These are phyloP conservation scores for Pelobates fuscus DNA, from an alignment of 2,113 vertebrate genomes.

Conservation along the genomic window DNA sequence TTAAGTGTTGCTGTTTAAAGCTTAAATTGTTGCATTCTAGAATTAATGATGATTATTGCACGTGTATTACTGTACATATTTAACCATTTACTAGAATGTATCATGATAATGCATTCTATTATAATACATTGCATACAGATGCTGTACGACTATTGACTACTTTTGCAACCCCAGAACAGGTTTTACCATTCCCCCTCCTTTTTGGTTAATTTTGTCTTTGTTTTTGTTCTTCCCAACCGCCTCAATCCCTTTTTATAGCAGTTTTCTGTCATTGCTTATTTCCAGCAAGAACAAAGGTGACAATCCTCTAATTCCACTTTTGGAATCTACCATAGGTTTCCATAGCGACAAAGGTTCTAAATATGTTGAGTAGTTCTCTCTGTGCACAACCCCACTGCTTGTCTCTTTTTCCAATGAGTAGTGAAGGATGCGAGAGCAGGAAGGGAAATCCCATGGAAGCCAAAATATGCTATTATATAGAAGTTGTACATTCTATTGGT, in stretches of 20 bases:
- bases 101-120: no score
- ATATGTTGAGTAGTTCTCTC: slow-evolving; percentile 35
- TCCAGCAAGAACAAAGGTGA: slow-evolving; percentile 43
- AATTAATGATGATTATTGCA: no score
- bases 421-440: neutral
- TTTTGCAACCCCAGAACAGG: slow-evolving; percentile 9
- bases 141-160: no score
- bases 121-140: no score
- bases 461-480: neutral
- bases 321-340: slow-evolving; percentile 46
- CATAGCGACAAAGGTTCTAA: slow-evolving; percentile 43
- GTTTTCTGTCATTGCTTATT: slow-evolving; percentile 32
- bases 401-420: slow-evolving; percentile 25
- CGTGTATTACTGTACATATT: no score
- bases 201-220: neutral
- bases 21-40: no score
- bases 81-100: no score
- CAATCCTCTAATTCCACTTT: slow-evolving; percentile 47
- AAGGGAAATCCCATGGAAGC: slow-evolving; percentile 12
- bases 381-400: slow-evolving; percentile 30
- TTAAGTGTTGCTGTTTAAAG: no score
- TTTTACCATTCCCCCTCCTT: neutral
- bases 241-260: slow-evolving; percentile 27
- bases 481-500: no score
- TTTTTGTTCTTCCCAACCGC: neutral